phyloP scores from a whole-genome alignment of 2,888 invertebrate genomes.

The Limenitis camilla region DNA sequence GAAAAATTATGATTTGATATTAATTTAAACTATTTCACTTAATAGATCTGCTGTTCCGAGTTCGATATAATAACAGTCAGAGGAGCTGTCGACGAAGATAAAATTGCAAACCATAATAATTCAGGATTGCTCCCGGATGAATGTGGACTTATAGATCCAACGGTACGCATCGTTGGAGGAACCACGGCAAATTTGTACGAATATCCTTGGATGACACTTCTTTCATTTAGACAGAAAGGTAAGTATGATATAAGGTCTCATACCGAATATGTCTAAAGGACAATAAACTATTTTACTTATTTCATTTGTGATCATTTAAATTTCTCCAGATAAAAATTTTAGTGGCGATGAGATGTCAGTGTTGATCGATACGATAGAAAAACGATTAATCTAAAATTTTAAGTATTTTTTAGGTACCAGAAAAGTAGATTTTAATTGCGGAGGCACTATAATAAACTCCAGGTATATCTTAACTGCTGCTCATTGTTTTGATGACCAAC shows the following conservation, averaged over 20 bases:
- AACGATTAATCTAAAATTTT: no score
- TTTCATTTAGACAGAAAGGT: conserved; percentile 49
- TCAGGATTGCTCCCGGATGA: conserved; percentile 23
- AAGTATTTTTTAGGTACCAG: conserved; percentile 22
- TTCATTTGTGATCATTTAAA: no score
- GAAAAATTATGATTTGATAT: no score
- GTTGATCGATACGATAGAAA: no score
- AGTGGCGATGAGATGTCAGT: no score
- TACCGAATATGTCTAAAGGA: no score
- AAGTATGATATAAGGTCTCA: no score
- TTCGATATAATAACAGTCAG: no score
- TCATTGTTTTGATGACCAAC: conserved; percentile 22
- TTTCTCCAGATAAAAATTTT: no score
- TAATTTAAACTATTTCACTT: no score
- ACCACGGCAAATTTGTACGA: conserved; percentile 66
- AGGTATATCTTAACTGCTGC: conserved; percentile 28
- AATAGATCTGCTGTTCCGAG: no score
- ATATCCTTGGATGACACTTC: conserved; percentile 79
- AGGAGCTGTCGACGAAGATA: neutral
- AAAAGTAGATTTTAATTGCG: conserved; percentile 47
- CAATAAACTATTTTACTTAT: no score
- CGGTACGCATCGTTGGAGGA: conserved; percentile 70
- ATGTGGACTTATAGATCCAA: conserved; percentile 68
- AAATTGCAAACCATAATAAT: conserved; percentile 32
- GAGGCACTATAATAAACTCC: conserved; percentile 35